Evolutionary conservation across 2,888 invertebrate species (phyloP).

Genomic region (Ennomos quercinarius): DNA sequence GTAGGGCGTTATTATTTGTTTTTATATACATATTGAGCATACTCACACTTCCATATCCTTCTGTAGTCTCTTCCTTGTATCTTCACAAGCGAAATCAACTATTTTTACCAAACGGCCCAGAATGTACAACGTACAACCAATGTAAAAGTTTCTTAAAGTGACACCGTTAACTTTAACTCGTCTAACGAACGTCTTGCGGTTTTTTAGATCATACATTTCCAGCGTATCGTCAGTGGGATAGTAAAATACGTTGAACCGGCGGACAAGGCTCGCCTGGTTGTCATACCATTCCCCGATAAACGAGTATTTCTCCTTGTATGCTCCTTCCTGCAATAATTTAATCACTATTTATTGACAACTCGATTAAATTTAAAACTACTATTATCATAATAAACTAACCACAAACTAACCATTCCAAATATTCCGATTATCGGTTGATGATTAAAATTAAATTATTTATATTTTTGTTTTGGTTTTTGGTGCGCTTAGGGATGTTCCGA

Average conservation of each 20-base stretch:
- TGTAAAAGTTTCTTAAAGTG: conserved; percentile 88
- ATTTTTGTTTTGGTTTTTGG: too few species aligned
- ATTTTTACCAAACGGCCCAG: conserved; percentile 91
- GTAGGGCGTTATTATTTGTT: too few species aligned
- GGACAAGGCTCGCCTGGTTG: conserved; percentile 89
- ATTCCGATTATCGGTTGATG: too few species aligned
- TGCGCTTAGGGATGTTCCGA: too few species aligned
- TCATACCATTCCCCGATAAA: conserved; percentile 96
- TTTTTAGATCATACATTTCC: conserved; percentile 91
- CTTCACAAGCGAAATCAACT: conserved; percentile 89
- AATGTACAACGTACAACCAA: conserved; percentile 90
- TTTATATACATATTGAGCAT: background rate
- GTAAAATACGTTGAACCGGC: conserved; percentile 91
- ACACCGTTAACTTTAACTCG: conserved; percentile 89
- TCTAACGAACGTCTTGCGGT: conserved; percentile 87
- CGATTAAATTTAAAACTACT: too few species aligned
- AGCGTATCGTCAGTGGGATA: conserved; percentile 91
- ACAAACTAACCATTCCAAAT: conserved; percentile 9
- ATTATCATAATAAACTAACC: too few species aligned
- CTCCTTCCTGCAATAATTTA: conserved; percentile 67
- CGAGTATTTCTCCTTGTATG: conserved; percentile 82
- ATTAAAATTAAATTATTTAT: too few species aligned
- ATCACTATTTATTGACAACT: too few species aligned
- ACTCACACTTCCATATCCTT: conserved; percentile 88
- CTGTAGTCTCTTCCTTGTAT: conserved; percentile 87